phyloP scores from a whole-genome alignment of 1,140 invertebrate genomes.

The Agrilus planipennis region DNA sequence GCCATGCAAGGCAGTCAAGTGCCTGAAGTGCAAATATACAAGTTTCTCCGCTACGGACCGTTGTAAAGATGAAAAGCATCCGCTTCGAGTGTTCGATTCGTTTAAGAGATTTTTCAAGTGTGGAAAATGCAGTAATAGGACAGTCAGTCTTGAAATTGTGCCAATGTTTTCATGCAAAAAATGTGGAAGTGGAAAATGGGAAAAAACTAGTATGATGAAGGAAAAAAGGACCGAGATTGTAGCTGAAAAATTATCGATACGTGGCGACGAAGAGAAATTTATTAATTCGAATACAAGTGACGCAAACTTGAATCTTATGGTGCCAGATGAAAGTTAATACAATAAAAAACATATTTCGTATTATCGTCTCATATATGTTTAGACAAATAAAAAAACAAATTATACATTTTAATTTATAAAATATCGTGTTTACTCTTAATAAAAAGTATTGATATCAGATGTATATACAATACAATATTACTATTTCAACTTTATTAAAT shows the following conservation, averaged over 20 bases:
- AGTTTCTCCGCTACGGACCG: constrained; percentile 70
- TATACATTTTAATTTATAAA: constrained; percentile 10
- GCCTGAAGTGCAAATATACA: constrained; percentile 81
- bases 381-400: constrained; percentile 7
- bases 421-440: no score
- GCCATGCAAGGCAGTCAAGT: constrained; percentile 75
- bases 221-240: constrained; percentile 47
- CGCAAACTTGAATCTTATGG: constrained; percentile 56
- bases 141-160: constrained; percentile 60
- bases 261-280: constrained; percentile 60
- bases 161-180: constrained; percentile 66
- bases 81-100: constrained; percentile 61
- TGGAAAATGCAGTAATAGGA: constrained; percentile 71
- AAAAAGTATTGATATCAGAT: no score
- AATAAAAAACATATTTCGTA: no score
- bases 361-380: no score
- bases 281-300: constrained; percentile 44
- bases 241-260: constrained; percentile 47
- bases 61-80: constrained; percentile 73
- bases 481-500: no score
- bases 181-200: constrained; percentile 62
- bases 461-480: no score
- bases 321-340: constrained; percentile 36
- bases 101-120: constrained; percentile 87
- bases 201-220: constrained; percentile 67